Evolutionary conservation across 2,113 vertebrate genomes (phyloP).

Genomic region (Ranitomeya variabilis): DNA sequence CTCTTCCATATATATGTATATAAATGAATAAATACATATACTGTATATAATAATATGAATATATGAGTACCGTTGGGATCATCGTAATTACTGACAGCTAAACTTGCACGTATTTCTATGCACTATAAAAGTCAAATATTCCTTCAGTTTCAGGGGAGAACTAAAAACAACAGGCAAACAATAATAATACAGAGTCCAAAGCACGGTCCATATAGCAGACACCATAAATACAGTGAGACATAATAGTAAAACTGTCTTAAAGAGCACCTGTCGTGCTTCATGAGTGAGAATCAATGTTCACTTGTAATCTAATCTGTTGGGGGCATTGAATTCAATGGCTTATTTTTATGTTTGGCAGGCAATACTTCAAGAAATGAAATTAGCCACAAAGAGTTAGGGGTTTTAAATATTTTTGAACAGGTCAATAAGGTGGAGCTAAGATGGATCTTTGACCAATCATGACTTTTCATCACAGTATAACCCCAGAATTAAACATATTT

Average conservation of each 20-base stretch:
- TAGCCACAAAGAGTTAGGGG: background rate
- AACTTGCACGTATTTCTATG: background rate
- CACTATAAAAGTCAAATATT: constrained; percentile 6
- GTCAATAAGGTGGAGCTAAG: background rate
- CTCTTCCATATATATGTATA: no score
- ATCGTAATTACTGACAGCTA: background rate
- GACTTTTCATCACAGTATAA: no score
- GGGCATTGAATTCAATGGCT: background rate
- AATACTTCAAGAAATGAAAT: background rate
- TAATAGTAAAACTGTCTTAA: constrained; percentile 25
- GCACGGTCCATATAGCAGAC: constrained; percentile 3
- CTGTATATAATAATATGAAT: background rate
- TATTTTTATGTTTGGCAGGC: background rate
- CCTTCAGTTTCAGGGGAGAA: background rate
- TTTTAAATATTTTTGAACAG: background rate
- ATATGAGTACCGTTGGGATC: background rate
- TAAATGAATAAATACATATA: no score
- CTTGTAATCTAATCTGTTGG: background rate
- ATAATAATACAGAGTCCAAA: constrained; percentile 36
- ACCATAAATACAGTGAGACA: constrained; percentile 29
- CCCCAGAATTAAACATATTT: no score
- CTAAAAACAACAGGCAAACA: constrained; percentile 12
- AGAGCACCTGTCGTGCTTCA: background rate
- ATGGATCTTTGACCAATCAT: no score
- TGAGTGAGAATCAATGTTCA: background rate